phyloP scores from a whole-genome alignment of 2,113 vertebrate species.

The Isichthys henryi region DNA sequence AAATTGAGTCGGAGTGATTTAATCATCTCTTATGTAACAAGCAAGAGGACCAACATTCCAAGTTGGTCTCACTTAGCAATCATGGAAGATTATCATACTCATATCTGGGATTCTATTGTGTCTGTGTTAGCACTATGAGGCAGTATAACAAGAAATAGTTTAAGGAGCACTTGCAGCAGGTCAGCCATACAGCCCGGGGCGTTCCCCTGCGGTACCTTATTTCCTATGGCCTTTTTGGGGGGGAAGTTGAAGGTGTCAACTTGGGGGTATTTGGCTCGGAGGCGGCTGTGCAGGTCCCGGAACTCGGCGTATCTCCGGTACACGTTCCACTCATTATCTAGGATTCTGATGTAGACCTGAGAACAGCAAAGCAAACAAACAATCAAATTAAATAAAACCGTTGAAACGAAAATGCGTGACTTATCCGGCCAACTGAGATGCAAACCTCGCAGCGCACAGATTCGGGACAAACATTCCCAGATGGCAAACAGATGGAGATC shows the following conservation, averaged over 20 bases:
- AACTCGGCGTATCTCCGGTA: slow-evolving; percentile 93
- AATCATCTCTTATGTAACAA: not conserved
- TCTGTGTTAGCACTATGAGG: not conserved
- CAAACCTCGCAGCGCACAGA: not conserved
- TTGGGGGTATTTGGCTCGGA: slow-evolving; percentile 77
- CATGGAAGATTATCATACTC: not conserved
- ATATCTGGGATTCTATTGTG: not conserved
- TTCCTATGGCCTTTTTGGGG: slow-evolving; percentile 96
- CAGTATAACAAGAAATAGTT: not conserved
- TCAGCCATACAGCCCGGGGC: not conserved
- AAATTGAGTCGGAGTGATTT: not conserved
- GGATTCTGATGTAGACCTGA: slow-evolving; percentile 94
- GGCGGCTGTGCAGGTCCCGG: slow-evolving; percentile 77
- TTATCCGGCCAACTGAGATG: not conserved
- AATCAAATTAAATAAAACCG: slow-evolving; percentile 18
- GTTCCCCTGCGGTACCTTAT: slow-evolving; percentile 73
- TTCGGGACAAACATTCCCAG: not conserved
- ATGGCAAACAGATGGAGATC: not conserved
- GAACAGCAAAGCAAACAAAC: not conserved
- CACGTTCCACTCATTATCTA: slow-evolving; percentile 96
- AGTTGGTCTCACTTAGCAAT: not conserved
- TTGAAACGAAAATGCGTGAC: slow-evolving; percentile 5
- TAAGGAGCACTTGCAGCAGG: not conserved
- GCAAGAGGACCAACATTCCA: not conserved
- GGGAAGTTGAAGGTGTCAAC: slow-evolving; percentile 86